Conservation (phyloP, 2,888 invertebrate species). For the Glyphotaelius pellucidus region DNA sequence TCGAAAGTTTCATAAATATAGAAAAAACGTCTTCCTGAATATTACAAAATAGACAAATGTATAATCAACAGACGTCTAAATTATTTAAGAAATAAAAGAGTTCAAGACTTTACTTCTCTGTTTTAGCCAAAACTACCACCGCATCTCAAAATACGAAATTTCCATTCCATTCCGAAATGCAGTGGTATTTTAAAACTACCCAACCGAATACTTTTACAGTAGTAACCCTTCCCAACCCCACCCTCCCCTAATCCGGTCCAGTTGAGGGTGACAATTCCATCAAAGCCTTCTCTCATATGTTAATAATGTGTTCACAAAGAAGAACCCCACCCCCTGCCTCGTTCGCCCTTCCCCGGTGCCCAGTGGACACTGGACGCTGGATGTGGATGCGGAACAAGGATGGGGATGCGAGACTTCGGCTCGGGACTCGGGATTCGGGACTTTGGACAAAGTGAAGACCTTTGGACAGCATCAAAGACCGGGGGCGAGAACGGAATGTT, state of each 20-base stretch:
- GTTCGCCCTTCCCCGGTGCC: not conserved
- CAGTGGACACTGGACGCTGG: not conserved
- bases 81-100: too few relatives aligned
- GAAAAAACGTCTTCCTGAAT: too few relatives aligned
- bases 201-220: conserved; percentile 29
- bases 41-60: too few relatives aligned
- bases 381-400: not conserved
- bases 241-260: conserved; percentile 51
- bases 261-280: conserved; percentile 63
- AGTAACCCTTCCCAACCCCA: conserved; percentile 1
- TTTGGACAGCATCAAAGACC: not conserved
- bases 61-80: too few relatives aligned
- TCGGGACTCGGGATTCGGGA: not conserved
- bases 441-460: not conserved
- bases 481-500: not conserved
- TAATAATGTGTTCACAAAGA: conserved; percentile 63
- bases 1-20: too few relatives aligned
- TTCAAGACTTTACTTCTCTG: not conserved
- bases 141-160: not conserved
- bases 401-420: conserved; percentile 38
- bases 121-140: not conserved
- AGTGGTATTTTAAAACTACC: conserved; percentile 27
- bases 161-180: not conserved
- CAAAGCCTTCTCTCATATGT: conserved; percentile 64
- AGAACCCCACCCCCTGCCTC: conserved; percentile 58